Evolutionary conservation across 2,113 vertebrate genomes (phyloP), one percentile per base, ranked within the genome.

Genomic region (Xenopus borealis): DNA sequence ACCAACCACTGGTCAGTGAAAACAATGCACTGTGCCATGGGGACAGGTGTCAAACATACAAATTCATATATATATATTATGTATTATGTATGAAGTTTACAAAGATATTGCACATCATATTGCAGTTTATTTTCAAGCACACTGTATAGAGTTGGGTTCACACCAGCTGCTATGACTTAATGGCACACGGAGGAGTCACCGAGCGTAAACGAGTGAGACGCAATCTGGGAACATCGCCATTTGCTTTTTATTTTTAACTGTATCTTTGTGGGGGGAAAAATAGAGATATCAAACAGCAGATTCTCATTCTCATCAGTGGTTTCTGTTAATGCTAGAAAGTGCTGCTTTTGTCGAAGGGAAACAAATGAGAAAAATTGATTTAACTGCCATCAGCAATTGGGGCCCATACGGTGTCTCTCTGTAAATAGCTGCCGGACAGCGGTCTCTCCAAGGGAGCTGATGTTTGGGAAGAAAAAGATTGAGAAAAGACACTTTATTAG

Each of bases 211-310:
- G 45, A 20, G 11, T 4, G 65, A 67, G 66, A 58, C 33, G 57
- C 72, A 76, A n/a, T 69, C 73, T 76, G 66, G 73, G 73, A 63
- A 69, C 18, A 0, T 12, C 62, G 59, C 73, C 66, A 76, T 58
- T 27, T 17, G 8, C 33, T 40, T 40, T 40, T 40, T 63, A 14
- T 72, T 45, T 55, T 57, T 55, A 64, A 40, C 59, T n/a, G 19
- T 45, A 75, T 62, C 65, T 59, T 75, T 75, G 44, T 46, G 50
- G 47, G 69, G 10, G 40, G 18, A 3, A 40, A 66, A 19, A 19
- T 47, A 46, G 18, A n/a, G 53, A 55, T 1, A 52, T 19, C 10
- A 27, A 69, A 69, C 61, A 61, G 46, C 11, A 3, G 47, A 53
- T 69, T 69, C 62, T 40, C 59, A 57, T 69, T 75, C 30, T 53